Conservation (phyloP, 2,113 vertebrate genomes). For the human region GRCh38 chr17:5984501-5985000, state of each 20-base stretch:
- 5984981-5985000: neutral
- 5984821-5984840: neutral
- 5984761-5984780: neutral
- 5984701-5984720: neutral
- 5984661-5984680: neutral
- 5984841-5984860: neutral
- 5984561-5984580: neutral
- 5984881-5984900: neutral
- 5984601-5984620: neutral
- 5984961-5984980: neutral
- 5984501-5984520: neutral
- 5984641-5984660: neutral
- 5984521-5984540: neutral
- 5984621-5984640: neutral
- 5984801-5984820: neutral
- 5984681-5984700: neutral
- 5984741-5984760: neutral
- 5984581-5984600: neutral
- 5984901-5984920: neutral
- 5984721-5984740: neutral
- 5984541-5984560: neutral
- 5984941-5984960: neutral
- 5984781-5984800: neutral
- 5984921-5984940: neutral
- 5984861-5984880: neutral